These are phyloP conservation scores for Coilia nasus DNA, from an alignment of 2,797 vertebrate genomes.

Conservation along the genomic window DNA sequence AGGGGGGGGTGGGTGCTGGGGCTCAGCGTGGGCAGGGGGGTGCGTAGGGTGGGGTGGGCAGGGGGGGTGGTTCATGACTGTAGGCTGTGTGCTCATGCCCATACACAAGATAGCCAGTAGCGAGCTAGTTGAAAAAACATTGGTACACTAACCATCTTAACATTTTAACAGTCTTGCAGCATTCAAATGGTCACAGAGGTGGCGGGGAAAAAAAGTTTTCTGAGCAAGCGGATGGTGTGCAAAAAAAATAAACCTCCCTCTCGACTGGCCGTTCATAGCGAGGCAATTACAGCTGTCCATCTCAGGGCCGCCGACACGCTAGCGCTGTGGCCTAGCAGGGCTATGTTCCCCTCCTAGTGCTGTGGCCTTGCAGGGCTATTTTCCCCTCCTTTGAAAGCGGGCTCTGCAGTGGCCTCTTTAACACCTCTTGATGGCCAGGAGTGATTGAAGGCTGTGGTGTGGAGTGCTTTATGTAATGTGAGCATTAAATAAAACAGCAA, in stretches of 20 bases:
- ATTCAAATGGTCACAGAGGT: not conserved
- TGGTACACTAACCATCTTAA: not conserved
- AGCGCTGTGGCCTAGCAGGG: not conserved
- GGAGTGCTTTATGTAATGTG: not conserved
- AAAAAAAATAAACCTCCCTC: constrained; percentile 36
- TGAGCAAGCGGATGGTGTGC: not conserved
- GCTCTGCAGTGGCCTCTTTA: not conserved
- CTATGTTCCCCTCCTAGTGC: not conserved
- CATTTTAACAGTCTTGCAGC: not conserved
- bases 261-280: not conserved
- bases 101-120: too few species aligned
- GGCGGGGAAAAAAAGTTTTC: too few species aligned
- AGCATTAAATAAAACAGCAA: not conserved
- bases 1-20: not conserved
- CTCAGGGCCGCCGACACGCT: not conserved
- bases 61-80: not conserved
- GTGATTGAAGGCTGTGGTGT: constrained; percentile 9
- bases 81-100: not conserved
- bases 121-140: not conserved
- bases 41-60: too few species aligned
- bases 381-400: not conserved
- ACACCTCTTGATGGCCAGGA: not conserved
- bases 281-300: constrained; percentile 40
- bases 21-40: too few species aligned
- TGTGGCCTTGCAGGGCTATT: not conserved